These are phyloP conservation scores for Actinia tenebrosa DNA, from an alignment of 64 coral and sea anemone genomes.

Conservation along the genomic window DNA sequence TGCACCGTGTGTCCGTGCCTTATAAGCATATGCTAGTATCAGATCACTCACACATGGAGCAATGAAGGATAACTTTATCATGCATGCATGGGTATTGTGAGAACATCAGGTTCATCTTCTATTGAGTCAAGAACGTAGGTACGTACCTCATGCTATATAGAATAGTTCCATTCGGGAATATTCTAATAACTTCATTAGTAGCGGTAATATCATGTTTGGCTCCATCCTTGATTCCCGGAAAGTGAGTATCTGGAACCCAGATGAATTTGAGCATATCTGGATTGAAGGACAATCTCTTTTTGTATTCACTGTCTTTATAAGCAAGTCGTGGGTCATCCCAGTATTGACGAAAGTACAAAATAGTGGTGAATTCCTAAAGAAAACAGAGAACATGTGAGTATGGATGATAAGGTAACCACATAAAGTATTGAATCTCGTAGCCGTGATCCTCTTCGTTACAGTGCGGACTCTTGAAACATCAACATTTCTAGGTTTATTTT, in stretches of 20 bases:
- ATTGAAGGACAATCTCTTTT: constrained; percentile 75
- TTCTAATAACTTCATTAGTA: constrained; percentile 69
- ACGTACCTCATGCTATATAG: constrained; percentile 87
- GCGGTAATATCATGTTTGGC: constrained; percentile 65
- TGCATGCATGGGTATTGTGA: too few species aligned
- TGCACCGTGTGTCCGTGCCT: too few species aligned
- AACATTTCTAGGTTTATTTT: too few species aligned
- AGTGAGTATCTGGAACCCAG: constrained; percentile 94
- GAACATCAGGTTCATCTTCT: too few species aligned
- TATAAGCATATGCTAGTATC: too few species aligned
- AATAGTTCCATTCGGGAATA: constrained; percentile 69
- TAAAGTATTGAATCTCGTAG: too few species aligned
- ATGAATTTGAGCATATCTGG: constrained; percentile 79
- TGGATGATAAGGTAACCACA: too few species aligned
- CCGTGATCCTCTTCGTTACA: too few species aligned
- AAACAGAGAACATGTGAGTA: too few species aligned
- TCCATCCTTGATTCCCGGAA: constrained; percentile 83
- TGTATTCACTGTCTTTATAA: constrained; percentile 51
- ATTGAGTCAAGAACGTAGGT: neutral
- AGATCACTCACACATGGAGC: too few species aligned
- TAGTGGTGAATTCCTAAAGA: constrained; percentile 79
- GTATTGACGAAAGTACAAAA: constrained; percentile 95
- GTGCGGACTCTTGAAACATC: too few species aligned
- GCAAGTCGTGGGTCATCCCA: constrained; percentile 72
- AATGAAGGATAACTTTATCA: too few species aligned